Evolutionary conservation across 64 coral and sea anemone genomes (phyloP).

Genomic region (Porites australiensis): DNA sequence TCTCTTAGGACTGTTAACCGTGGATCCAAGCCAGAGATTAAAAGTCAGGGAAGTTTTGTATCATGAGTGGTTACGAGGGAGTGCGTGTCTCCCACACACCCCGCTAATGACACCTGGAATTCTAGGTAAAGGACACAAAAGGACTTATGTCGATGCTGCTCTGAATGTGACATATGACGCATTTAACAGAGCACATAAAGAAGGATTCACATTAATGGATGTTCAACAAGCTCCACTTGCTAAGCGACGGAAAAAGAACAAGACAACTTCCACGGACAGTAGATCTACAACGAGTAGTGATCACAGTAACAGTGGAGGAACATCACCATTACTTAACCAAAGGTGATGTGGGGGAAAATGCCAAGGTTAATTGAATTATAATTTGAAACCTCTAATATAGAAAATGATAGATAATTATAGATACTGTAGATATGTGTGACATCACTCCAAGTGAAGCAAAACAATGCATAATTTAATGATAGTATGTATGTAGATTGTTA

Average conservation of each 20-base stretch:
- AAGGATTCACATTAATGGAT: slow-evolving; percentile 96
- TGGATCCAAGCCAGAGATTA: slow-evolving; percentile 90
- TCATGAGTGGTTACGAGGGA: slow-evolving; percentile 89
- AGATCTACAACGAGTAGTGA: slow-evolving; percentile 95
- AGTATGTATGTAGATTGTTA: not conserved
- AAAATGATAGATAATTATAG: not conserved
- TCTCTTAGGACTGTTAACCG: slow-evolving; percentile 89
- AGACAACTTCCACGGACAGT: slow-evolving; percentile 88
- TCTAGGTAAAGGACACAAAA: slow-evolving; percentile 90
- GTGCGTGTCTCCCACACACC: slow-evolving; percentile 84
- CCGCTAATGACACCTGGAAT: slow-evolving; percentile 98
- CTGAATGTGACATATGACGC: slow-evolving; percentile 95
- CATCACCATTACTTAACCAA: slow-evolving; percentile 72
- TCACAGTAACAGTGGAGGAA: slow-evolving; percentile 84
- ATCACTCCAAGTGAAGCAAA: slow-evolving; percentile 36
- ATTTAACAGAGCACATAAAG: slow-evolving; percentile 93
- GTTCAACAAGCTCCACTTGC: slow-evolving; percentile 97
- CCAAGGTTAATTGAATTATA: not conserved
- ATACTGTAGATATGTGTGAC: slow-evolving; percentile 57
- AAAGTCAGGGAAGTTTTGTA: slow-evolving; percentile 93
- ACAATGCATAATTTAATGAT: not conserved
- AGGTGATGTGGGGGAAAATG: slow-evolving; percentile 57
- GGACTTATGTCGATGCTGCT: slow-evolving; percentile 96
- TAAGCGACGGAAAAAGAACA: slow-evolving; percentile 96
- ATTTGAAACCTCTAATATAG: no score